Conservation (phyloP, 2,797 vertebrate species). For the Coregonus suidteri region DNA sequence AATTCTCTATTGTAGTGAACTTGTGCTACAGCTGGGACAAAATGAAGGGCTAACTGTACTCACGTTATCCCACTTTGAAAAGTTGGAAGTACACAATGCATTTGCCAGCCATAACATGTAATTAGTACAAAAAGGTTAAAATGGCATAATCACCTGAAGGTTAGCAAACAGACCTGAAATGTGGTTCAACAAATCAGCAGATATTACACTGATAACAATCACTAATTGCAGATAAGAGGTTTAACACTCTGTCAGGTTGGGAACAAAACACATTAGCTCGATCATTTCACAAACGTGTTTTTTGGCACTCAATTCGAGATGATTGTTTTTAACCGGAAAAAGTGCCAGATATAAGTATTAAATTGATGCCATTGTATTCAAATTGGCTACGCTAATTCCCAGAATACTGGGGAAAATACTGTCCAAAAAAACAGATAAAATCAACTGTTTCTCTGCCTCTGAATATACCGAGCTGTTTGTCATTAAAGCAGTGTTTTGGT, state of each 20-base stretch:
- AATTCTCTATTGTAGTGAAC: background rate
- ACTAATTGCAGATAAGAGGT: conserved; percentile 63
- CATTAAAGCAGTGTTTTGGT: background rate
- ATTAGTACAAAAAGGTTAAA: conserved; percentile 21
- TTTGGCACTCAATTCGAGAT: conserved; percentile 47
- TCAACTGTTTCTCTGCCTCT: too few species aligned
- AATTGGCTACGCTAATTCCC: too few species aligned
- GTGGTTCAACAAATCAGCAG: background rate
- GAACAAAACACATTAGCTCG: conserved; percentile 64
- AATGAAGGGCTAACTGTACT: conserved; percentile 25
- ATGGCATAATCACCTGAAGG: conserved; percentile 3
- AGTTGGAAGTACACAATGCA: conserved; percentile 20
- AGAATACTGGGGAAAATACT: too few species aligned
- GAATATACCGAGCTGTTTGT: background rate
- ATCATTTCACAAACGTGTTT: conserved; percentile 45
- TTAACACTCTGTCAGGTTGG: conserved; percentile 49
- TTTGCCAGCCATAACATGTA: conserved; percentile 12
- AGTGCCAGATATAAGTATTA: background rate
- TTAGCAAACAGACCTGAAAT: conserved; percentile 4
- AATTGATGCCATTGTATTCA: too few species aligned
- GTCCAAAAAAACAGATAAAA: too few species aligned
- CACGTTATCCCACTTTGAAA: conserved; percentile 21
- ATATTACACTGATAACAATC: conserved; percentile 51
- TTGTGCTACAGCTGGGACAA: background rate
- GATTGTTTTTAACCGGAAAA: conserved; percentile 52